Conservation (phyloP, 2,797 vertebrate genomes). For the Pantherophis alleghaniensis region DNA sequence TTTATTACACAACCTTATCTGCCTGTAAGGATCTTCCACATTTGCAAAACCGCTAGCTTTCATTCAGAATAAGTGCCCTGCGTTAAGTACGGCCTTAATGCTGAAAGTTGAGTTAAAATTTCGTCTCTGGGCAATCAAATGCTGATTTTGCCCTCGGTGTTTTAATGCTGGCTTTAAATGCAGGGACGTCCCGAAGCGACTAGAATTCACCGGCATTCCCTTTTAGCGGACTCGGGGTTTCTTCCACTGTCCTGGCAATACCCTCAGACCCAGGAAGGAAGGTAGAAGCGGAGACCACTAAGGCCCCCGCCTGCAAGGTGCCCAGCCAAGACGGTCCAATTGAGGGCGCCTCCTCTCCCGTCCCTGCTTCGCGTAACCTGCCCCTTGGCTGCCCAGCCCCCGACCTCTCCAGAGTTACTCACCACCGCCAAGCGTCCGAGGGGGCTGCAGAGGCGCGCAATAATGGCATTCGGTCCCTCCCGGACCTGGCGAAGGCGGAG, state of each 20-base stretch:
- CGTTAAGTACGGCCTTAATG: neutral
- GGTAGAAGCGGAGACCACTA: neutral
- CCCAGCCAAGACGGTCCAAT: neutral
- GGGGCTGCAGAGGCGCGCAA: slow-evolving; percentile 15
- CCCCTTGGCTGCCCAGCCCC: slow-evolving; percentile 11
- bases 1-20: neutral
- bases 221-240: neutral
- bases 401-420: slow-evolving; percentile 26
- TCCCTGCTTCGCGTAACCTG: slow-evolving; percentile 1
- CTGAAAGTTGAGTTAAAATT: neutral
- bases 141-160: neutral
- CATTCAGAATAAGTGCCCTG: neutral
- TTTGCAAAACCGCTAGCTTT: neutral
- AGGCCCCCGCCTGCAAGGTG: neutral
- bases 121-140: neutral
- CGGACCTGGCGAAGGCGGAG: neutral
- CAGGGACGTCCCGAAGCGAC: neutral
- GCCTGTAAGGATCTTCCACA: neutral
- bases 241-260: neutral
- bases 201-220: neutral
- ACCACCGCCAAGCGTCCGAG: slow-evolving; percentile 43
- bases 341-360: neutral
- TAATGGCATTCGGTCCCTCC: slow-evolving; percentile 14
- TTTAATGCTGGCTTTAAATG: neutral
- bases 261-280: neutral